Evolutionary conservation across 1,140 invertebrate genomes (phyloP).

Genomic region (Stegodyphus dumicola): DNA sequence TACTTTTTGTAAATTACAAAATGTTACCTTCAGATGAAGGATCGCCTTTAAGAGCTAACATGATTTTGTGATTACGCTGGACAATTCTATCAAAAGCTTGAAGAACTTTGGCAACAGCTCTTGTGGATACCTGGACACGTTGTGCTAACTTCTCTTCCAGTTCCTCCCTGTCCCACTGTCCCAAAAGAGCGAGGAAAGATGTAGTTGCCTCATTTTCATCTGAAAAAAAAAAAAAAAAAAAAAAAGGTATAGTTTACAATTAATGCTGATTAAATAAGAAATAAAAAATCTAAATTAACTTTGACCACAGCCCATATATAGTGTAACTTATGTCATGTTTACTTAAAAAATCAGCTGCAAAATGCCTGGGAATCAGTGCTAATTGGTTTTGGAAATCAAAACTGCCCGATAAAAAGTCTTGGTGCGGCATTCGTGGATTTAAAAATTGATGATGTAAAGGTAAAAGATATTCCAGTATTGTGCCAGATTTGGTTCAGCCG

Average conservation of each 20-base stretch:
- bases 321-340: too few species aligned
- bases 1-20: too few species aligned
- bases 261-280: not conserved
- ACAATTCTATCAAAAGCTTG: slow-evolving; percentile 95
- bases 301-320: too few species aligned
- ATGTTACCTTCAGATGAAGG: slow-evolving; percentile 65
- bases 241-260: not conserved
- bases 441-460: too few species aligned
- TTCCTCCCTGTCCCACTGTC: slow-evolving; percentile 98
- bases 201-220: slow-evolving; percentile 97
- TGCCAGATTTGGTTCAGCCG: too few species aligned
- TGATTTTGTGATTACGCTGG: slow-evolving; percentile 92
- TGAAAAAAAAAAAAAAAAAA: slow-evolving; percentile 68
- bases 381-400: too few species aligned
- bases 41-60: slow-evolving; percentile 86
- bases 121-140: slow-evolving; percentile 78
- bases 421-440: too few species aligned
- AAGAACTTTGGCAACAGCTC: slow-evolving; percentile 94
- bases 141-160: slow-evolving; percentile 95
- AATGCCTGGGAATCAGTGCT: too few species aligned
- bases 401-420: too few species aligned
- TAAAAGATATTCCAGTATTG: too few species aligned
- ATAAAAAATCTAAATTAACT: too few species aligned
- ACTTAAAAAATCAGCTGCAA: too few species aligned
- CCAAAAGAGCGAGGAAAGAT: slow-evolving; percentile 94